A percentile compares a stretch with the other conserved stretches of the same genome.
Evolutionary conservation across 2,797 vertebrate species (phyloP).

Genomic region (Ctenosaura bakeri): DNA sequence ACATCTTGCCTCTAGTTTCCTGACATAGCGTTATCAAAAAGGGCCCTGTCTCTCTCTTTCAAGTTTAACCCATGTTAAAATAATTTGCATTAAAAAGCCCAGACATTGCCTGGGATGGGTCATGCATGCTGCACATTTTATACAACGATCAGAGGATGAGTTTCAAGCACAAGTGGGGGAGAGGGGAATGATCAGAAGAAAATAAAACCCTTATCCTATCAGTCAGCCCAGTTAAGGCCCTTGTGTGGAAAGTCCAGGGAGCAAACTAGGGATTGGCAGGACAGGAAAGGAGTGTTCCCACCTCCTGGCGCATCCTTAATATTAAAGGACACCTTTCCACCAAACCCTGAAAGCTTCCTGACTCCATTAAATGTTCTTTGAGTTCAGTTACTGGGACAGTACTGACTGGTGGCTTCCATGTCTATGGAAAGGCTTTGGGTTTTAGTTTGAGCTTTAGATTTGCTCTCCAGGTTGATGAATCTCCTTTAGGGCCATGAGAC

Average conservation of each 20-base stretch:
- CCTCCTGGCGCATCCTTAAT: neutral
- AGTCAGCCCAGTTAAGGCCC: neutral
- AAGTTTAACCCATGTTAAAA: slow-evolving; percentile 43
- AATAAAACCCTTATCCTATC: neutral
- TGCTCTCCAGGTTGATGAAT: too few relatives aligned
- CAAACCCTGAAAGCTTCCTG: neutral
- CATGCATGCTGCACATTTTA: neutral
- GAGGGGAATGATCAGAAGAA: neutral
- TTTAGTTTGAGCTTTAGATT: too few relatives aligned
- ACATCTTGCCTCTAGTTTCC: slow-evolving; percentile 26
- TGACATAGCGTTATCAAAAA: slow-evolving; percentile 34
- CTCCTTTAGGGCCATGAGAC: too few relatives aligned
- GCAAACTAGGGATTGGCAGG: neutral
- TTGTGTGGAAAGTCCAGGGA: neutral
- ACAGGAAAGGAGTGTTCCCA: neutral
- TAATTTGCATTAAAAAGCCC: slow-evolving; percentile 40
- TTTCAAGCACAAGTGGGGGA: neutral
- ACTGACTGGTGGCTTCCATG: neutral
- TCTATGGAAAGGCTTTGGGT: too few relatives aligned
- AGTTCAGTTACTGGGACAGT: neutral
- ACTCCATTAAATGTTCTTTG: neutral
- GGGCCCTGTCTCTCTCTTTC: slow-evolving; percentile 37
- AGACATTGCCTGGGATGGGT: slow-evolving; percentile 19
- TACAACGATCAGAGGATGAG: neutral
- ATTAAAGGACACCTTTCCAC: too few relatives aligned